Evolutionary conservation across 2,113 vertebrate genomes (phyloP).

Genomic region (Myiopsitta monachus): DNA sequence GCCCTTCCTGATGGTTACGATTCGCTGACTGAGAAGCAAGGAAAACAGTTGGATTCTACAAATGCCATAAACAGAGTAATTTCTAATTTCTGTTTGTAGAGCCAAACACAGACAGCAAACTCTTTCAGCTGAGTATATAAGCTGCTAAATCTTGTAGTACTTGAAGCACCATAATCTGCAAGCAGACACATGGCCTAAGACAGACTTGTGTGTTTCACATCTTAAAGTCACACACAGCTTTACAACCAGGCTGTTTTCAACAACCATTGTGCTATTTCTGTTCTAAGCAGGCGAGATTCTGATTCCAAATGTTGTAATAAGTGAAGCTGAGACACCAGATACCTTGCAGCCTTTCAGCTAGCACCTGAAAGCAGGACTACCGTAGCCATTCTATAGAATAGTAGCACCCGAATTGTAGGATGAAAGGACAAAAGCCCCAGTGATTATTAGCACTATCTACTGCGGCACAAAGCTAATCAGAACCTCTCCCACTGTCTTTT

Average conservation of each 20-base stretch:
- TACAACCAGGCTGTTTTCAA: background rate
- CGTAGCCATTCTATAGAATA: background rate
- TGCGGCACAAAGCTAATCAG: background rate
- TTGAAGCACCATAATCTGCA: constrained; percentile 40
- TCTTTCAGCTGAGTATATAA: constrained; percentile 13
- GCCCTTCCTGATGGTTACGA: background rate
- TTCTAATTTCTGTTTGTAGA: constrained; percentile 3
- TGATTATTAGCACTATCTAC: background rate
- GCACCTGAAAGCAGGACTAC: background rate
- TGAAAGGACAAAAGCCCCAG: background rate
- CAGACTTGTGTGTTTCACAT: background rate
- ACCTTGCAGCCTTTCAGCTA: background rate
- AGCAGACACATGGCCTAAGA: constrained; percentile 1
- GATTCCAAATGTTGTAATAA: background rate
- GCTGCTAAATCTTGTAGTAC: constrained; percentile 37
- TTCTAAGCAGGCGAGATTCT: background rate
- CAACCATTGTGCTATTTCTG: background rate
- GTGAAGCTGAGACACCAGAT: background rate
- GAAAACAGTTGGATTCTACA: background rate
- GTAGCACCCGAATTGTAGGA: background rate
- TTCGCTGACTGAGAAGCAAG: background rate
- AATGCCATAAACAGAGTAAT: background rate
- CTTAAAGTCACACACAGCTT: background rate
- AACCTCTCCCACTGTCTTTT: background rate
- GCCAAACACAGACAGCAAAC: constrained; percentile 9